Percentiles rank a stretch among this genome's conserved stretches.
Evolutionary conservation across 2,113 vertebrate species (phyloP).

Genomic region (Callipepla californica): DNA sequence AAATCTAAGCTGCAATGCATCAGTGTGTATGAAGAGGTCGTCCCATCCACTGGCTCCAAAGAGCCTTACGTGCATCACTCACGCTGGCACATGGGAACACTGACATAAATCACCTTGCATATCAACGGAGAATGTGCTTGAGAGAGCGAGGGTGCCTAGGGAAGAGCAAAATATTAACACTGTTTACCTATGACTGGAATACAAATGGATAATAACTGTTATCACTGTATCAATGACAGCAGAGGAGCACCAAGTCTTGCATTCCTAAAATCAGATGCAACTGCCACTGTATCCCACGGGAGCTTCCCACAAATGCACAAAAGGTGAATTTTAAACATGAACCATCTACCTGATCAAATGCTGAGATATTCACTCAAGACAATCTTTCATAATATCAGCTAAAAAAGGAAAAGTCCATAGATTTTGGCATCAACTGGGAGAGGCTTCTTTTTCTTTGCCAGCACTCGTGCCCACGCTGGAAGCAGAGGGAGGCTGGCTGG

Average conservation of each 20-base stretch:
- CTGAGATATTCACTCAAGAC: background rate
- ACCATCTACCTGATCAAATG: background rate
- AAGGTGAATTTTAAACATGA: background rate
- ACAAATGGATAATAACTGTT: background rate
- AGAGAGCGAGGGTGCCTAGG: background rate
- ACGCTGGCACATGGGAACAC: background rate
- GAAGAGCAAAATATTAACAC: background rate
- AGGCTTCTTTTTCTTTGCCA: background rate
- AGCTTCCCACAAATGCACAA: background rate
- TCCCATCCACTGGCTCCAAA: background rate
- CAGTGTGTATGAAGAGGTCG: background rate
- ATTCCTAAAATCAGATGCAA: background rate
- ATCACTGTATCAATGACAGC: fast-evolving
- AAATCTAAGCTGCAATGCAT: conserved; percentile 7
- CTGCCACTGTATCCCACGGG: background rate
- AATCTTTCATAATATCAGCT: background rate
- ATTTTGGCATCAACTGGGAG: background rate
- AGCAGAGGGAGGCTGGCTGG: background rate
- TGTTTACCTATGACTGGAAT: background rate
- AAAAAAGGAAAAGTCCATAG: background rate
- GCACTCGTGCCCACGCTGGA: fast-evolving
- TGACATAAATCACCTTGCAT: background rate
- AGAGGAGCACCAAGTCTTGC: background rate
- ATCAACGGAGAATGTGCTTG: background rate
- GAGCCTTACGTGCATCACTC: background rate